Conservation (phyloP, 64 coral and sea anemone species). For the Astreopora myriophthalma region DNA sequence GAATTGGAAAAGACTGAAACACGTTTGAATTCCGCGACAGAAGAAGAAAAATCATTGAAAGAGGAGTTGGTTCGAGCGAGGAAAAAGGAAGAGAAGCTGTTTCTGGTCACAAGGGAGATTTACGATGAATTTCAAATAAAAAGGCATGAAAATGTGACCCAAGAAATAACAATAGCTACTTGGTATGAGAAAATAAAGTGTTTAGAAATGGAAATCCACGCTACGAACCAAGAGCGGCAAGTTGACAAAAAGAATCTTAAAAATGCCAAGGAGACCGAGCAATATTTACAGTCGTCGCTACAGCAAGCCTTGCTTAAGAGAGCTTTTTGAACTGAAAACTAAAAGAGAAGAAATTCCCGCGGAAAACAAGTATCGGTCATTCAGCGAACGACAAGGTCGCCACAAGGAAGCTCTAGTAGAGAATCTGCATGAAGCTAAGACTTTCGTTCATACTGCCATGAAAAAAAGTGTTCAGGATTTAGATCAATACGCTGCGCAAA, state of each 20-base stretch:
- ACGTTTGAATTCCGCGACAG: background rate
- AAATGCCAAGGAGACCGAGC: background rate
- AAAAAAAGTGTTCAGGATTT: background rate
- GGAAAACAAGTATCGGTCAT: background rate
- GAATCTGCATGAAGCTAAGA: background rate
- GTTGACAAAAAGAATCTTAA: conserved; percentile 17
- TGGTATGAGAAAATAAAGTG: background rate
- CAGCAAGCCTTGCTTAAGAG: conserved; percentile 13
- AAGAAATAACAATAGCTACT: background rate
- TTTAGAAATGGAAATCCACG: background rate
- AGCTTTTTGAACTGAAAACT: conserved; percentile 9
- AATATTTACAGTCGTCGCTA: conserved; percentile 5
- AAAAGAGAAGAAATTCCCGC: background rate
- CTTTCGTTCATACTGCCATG: background rate
- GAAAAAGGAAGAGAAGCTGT: conserved; percentile 15
- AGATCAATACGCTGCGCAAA: background rate
- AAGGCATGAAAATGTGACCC: background rate
- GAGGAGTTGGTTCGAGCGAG: background rate
- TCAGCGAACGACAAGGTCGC: background rate
- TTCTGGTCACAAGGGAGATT: background rate
- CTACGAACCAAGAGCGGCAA: background rate
- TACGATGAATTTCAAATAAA: conserved; percentile 4
- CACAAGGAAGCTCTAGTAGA: background rate
- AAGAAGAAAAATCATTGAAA: background rate
- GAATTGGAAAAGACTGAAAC: background rate